phyloP scores from a whole-genome alignment of 2,113 vertebrate species.

The Colistium nudipinnis region DNA sequence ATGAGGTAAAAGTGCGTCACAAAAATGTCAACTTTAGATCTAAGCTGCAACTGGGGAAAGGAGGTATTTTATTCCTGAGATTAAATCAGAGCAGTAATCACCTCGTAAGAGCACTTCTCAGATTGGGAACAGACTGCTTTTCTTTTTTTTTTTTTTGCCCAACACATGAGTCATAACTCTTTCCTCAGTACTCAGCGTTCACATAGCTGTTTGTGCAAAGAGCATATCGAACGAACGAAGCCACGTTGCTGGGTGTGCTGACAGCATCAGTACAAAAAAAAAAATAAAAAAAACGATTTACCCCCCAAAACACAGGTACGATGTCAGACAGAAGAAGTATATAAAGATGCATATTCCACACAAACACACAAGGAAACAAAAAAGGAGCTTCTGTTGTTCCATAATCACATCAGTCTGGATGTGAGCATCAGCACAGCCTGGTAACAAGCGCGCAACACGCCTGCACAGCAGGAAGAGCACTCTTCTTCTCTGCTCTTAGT shows the following conservation, averaged over 20 bases:
- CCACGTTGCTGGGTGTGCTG: neutral
- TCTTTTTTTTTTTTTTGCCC: too few species aligned
- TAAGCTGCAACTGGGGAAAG: neutral
- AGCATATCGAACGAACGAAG: constrained; percentile 9
- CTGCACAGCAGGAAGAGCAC: constrained; percentile 7
- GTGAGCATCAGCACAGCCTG: constrained; percentile 8
- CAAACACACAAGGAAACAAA: too few species aligned
- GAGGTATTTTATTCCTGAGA: neutral
- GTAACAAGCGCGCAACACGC: constrained; percentile 19
- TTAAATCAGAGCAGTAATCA: constrained; percentile 9
- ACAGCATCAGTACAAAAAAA: neutral
- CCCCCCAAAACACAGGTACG: neutral
- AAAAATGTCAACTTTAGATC: neutral
- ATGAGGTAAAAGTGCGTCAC: neutral
- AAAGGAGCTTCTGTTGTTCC: constrained; percentile 20
- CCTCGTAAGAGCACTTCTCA: neutral
- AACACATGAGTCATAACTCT: neutral
- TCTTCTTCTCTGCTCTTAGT: constrained; percentile 30
- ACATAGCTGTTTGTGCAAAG: neutral
- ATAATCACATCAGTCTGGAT: constrained; percentile 24
- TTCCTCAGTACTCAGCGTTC: too few species aligned
- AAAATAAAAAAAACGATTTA: too few species aligned
- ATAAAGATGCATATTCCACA: neutral
- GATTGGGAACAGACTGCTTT: neutral
- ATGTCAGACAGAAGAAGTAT: neutral